These are phyloP conservation scores for Bothrops alternatus DNA, from an alignment of 2,797 vertebrate genomes.

Conservation along the genomic window DNA sequence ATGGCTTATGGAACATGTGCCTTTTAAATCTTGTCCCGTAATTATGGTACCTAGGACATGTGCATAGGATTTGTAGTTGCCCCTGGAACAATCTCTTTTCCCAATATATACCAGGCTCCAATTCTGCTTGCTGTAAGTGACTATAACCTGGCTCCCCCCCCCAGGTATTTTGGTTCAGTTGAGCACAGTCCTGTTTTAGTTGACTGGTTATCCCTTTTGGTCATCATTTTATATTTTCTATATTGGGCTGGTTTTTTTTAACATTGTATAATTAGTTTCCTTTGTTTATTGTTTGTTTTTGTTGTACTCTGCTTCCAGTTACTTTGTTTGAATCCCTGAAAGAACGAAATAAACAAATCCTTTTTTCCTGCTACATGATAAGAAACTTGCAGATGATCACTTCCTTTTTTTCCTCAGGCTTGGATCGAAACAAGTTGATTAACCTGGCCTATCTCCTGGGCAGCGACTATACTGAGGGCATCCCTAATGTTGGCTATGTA, in stretches of 20 bases:
- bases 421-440: constrained; percentile 91
- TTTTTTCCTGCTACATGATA: not conserved
- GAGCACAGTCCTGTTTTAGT: not conserved
- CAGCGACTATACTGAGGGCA: constrained; percentile 95
- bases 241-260: not conserved
- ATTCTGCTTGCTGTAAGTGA: not conserved
- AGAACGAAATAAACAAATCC: not conserved
- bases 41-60: not conserved
- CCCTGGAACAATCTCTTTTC: not conserved
- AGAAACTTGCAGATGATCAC: not conserved
- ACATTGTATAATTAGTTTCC: not conserved
- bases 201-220: not conserved
- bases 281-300: not conserved
- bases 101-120: not conserved
- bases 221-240: not conserved
- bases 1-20: not conserved
- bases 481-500: constrained; percentile 89
- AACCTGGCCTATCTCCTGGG: constrained; percentile 96
- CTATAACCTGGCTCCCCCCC: not conserved
- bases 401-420: constrained; percentile 69
- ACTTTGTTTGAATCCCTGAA: not conserved
- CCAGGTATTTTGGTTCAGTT: not conserved
- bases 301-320: not conserved
- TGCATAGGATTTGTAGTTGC: not conserved
- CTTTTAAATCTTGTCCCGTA: not conserved